Evolutionary conservation across 2,888 invertebrate species (phyloP).

Genomic region (Troglohyphantes excavatus): DNA sequence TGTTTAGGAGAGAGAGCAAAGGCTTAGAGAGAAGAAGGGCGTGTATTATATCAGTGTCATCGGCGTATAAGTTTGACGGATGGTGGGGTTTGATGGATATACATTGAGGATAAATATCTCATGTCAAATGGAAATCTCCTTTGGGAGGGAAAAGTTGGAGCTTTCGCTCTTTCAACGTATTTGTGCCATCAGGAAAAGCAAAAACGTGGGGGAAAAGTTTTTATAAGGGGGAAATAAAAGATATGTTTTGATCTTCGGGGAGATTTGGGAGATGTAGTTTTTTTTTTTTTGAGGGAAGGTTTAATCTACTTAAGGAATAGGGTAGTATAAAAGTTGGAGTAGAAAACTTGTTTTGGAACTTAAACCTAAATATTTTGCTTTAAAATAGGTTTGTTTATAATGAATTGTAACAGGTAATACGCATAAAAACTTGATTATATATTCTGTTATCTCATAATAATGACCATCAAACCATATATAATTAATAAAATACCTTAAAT

Average conservation of each 20-base stretch:
- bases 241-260: neutral
- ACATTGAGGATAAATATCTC: slow-evolving; percentile 60
- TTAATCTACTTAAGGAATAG: neutral
- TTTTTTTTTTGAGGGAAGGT: neutral
- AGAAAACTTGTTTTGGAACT: too few relatives aligned
- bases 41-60: slow-evolving; percentile 53
- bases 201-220: neutral
- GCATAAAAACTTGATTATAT: too few relatives aligned
- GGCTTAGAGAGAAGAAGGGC: slow-evolving; percentile 36
- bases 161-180: slow-evolving; percentile 43
- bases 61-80: slow-evolving; percentile 63
- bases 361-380: too few relatives aligned
- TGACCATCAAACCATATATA: too few relatives aligned
- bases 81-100: slow-evolving; percentile 59
- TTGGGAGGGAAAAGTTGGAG: slow-evolving; percentile 35
- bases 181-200: slow-evolving; percentile 20
- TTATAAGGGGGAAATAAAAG: neutral
- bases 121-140: slow-evolving; percentile 64
- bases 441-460: too few relatives aligned
- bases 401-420: too few relatives aligned
- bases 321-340: too few relatives aligned
- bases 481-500: too few relatives aligned
- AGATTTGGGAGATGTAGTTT: neutral
- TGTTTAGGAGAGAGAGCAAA: slow-evolving; percentile 24
- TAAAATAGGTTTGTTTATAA: too few relatives aligned